phyloP scores from a whole-genome alignment of 2,888 invertebrate species.

The Dolomedes plantarius region DNA sequence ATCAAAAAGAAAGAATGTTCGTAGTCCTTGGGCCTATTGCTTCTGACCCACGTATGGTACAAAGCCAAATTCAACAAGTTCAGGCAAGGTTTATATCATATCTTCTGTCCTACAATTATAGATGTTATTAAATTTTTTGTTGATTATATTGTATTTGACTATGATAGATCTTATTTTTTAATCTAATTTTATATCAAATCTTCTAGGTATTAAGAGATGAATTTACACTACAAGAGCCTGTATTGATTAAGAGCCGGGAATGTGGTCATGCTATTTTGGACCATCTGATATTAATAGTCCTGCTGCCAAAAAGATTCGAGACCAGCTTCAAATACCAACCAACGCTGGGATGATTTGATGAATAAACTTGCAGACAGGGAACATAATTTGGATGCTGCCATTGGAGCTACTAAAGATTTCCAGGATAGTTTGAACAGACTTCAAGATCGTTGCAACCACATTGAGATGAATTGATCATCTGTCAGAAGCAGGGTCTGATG shows the following conservation, averaged over 20 bases:
- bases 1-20: slow-evolving; percentile 96
- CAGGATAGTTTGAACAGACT: slow-evolving; percentile 90
- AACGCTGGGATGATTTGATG: slow-evolving; percentile 87
- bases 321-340: slow-evolving; percentile 84
- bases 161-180: too few relatives aligned
- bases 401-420: slow-evolving; percentile 94
- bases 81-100: slow-evolving; percentile 76
- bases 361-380: slow-evolving; percentile 91
- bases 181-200: too few relatives aligned
- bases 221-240: slow-evolving; percentile 93
- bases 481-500: slow-evolving; percentile 85
- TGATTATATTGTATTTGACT: too few relatives aligned
- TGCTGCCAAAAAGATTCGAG: slow-evolving; percentile 83
- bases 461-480: slow-evolving; percentile 89
- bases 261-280: slow-evolving; percentile 86
- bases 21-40: slow-evolving; percentile 96
- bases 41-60: slow-evolving; percentile 95
- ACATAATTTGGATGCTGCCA: slow-evolving; percentile 90
- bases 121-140: too few relatives aligned
- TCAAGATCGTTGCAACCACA: slow-evolving; percentile 89
- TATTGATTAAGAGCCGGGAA: slow-evolving; percentile 88
- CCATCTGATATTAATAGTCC: slow-evolving; percentile 80
- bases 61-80: slow-evolving; percentile 94
- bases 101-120: too few relatives aligned
- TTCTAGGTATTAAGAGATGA: slow-evolving; percentile 95